Evolutionary conservation across 2,888 invertebrate species (phyloP).

Genomic region (Malthinus flaveolus): DNA sequence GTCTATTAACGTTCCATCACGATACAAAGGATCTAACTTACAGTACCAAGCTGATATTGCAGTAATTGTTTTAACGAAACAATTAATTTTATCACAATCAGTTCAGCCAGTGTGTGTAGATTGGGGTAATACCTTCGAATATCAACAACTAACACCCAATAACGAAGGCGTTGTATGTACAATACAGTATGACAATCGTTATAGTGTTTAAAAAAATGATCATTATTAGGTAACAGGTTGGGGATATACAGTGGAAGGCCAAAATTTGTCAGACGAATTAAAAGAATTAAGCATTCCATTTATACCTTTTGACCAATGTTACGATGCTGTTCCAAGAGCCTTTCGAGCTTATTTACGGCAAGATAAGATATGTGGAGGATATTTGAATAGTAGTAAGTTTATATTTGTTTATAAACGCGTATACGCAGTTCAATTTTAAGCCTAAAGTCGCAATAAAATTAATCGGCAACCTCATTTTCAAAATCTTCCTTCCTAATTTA

Average conservation of each 20-base stretch:
- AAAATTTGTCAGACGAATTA: slow-evolving; percentile 36
- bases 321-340: slow-evolving; percentile 10
- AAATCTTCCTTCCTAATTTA: slow-evolving; percentile 25
- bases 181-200: too few relatives aligned
- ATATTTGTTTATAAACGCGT: too few relatives aligned
- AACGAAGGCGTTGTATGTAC: slow-evolving; percentile 36
- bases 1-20: slow-evolving; percentile 31
- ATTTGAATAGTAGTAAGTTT: slow-evolving; percentile 44
- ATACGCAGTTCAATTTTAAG: too few relatives aligned
- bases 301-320: slow-evolving; percentile 32
- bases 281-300: slow-evolving; percentile 30
- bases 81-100: slow-evolving; percentile 41
- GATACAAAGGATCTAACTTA: slow-evolving; percentile 36
- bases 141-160: slow-evolving; percentile 12
- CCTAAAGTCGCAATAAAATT: too few relatives aligned
- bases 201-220: too few relatives aligned
- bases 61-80: slow-evolving; percentile 40
- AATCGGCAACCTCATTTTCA: too few relatives aligned
- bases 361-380: slow-evolving; percentile 28
- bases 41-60: slow-evolving; percentile 46
- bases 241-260: slow-evolving; percentile 39
- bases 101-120: slow-evolving; percentile 49
- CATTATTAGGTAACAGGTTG: slow-evolving; percentile 42
- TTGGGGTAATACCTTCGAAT: slow-evolving; percentile 27
- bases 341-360: slow-evolving; percentile 30